Base-by-base conservation (phyloP, 64 coral and sea anemone species). In the Acropora yongei region DNA sequence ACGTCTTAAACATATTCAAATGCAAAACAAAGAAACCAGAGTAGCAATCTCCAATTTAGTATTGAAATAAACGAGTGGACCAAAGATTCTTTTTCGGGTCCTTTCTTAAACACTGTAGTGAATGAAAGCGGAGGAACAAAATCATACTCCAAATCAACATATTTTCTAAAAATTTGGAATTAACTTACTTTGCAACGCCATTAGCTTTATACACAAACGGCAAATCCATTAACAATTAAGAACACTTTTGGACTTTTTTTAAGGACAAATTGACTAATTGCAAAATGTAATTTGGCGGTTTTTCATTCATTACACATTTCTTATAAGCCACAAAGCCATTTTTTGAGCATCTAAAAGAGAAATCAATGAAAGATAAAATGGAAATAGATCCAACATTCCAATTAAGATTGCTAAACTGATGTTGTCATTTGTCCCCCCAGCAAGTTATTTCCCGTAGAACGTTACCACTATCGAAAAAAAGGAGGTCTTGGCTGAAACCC, bases 231-330 rank as follows among this genome's bases (percentile, higher is more conserved):
- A 17, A 18, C 69, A 46, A 48, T 85, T 72, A 71, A 65, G 82
- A 49, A 85, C 45, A 39, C 49, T 85, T 68, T 85, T 30, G 0
- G 30, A 30, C 30, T 30, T 30, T 30, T 30, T 30, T 30, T 30
- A 30, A 30, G 30, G 30, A 30, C 82, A 85, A 83, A 72, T 6
- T 85, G 19, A 14, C 44, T 71, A 71, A 68, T 69, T 47, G 82
- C 44, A 71, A 72, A 48, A 20, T 30, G 30, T 30, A 30, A 30
- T 43, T 71, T 85, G 69, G 82, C 82, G 82, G 82, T 85, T 85
- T 8, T 71, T 40, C 65, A 71, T 85, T 5, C 16, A 85, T 48
- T 20, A 44, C 19, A 18, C 44, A 72, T 8, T 85, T n/a, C 16
- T 71, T 44, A 10, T 9, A 11, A 71, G 11, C 11, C 60, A 71